Evolutionary conservation across 2,113 vertebrate species (phyloP).

Genomic region (Nestor notabilis): DNA sequence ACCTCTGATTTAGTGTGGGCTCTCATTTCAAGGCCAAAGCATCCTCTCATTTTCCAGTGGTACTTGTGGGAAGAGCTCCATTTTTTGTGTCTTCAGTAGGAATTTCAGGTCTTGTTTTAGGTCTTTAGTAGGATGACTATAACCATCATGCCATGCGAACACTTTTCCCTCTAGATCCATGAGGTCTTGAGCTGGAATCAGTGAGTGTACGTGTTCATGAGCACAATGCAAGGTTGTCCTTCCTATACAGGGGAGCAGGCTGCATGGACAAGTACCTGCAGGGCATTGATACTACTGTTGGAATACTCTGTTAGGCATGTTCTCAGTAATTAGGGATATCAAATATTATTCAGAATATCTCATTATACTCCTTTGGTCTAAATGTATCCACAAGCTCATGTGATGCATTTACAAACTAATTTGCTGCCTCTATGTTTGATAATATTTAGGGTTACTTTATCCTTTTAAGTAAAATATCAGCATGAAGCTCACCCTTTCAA

Average conservation of each 20-base stretch:
- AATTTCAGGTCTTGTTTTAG: neutral
- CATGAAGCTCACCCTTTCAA: neutral
- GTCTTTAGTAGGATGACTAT: neutral
- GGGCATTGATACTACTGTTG: constrained; percentile 53
- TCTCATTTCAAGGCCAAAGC: neutral
- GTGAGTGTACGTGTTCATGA: neutral
- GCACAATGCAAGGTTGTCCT: constrained; percentile 10
- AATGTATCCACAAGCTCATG: constrained; percentile 21
- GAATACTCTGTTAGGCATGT: constrained; percentile 46
- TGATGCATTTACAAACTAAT: constrained; percentile 23
- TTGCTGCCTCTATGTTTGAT: neutral
- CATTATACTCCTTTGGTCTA: constrained; percentile 50
- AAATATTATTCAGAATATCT: constrained; percentile 63
- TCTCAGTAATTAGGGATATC: constrained; percentile 66
- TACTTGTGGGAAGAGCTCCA: neutral
- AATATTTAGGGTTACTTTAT: neutral
- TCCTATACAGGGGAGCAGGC: constrained; percentile 9
- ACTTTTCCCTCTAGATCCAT: neutral
- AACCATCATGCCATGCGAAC: neutral
- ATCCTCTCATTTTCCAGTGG: neutral
- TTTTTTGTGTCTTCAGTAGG: neutral
- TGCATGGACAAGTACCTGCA: constrained; percentile 56
- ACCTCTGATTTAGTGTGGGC: neutral
- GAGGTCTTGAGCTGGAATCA: constrained; percentile 15
- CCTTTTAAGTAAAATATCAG: neutral